Percentiles rank a stretch among this genome's conserved stretches.
Evolutionary conservation across 2,797 vertebrate species (phyloP).

Genomic region (Nothura maculosa): DNA sequence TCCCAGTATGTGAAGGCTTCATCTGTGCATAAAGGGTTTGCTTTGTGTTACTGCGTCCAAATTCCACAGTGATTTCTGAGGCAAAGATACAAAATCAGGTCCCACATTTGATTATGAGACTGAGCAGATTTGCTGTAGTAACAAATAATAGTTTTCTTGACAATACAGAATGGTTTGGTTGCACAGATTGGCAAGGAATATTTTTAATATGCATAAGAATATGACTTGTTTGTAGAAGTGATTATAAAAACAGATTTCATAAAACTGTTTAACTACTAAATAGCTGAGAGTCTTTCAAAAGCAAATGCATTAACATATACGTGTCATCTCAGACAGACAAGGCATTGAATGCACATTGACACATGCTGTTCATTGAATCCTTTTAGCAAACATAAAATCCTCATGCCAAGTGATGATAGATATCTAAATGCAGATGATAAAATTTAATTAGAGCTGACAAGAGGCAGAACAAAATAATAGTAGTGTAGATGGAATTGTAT

Average conservation of each 20-base stretch:
- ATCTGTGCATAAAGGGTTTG: constrained; percentile 5
- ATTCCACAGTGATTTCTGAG: neutral
- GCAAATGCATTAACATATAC: neutral
- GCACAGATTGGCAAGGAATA: neutral
- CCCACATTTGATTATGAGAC: neutral
- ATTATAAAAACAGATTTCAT: neutral
- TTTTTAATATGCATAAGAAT: neutral
- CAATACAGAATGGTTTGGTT: neutral
- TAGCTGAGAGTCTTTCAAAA: constrained; percentile 2
- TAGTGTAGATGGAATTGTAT: neutral
- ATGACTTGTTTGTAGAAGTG: constrained; percentile 3
- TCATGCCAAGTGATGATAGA: neutral
- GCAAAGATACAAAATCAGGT: neutral
- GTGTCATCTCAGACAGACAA: neutral
- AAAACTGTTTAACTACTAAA: neutral
- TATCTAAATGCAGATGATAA: neutral
- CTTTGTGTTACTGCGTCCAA: neutral
- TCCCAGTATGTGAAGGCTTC: constrained; percentile 14
- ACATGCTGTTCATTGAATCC: neutral
- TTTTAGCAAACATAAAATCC: neutral
- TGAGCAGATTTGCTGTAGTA: neutral
- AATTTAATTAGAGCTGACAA: neutral
- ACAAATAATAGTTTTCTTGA: neutral
- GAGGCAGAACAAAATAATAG: neutral
- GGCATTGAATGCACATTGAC: neutral